These are phyloP conservation scores for Chionis minor DNA, from an alignment of 2,113 vertebrate genomes.

Conservation along the genomic window DNA sequence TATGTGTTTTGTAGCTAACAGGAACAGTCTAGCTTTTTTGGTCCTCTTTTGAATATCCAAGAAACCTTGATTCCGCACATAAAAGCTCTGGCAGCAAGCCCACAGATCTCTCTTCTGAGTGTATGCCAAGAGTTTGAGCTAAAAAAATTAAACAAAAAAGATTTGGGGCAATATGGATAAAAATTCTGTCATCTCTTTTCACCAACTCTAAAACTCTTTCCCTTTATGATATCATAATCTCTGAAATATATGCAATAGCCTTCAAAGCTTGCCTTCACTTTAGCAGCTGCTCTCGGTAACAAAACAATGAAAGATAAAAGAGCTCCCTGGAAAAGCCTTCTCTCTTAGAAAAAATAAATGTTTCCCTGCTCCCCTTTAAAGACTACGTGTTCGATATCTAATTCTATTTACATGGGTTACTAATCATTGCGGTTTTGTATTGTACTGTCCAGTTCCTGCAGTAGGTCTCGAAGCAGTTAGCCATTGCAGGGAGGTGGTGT, in stretches of 20 bases:
- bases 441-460: background rate
- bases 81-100: conserved; percentile 42
- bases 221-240: background rate
- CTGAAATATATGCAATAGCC: background rate
- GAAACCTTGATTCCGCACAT: conserved; percentile 24
- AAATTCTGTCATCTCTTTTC: conserved; percentile 23
- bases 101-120: background rate
- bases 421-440: background rate
- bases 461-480: background rate
- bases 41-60: conserved; percentile 37
- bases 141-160: conserved; percentile 23
- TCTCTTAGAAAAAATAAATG: background rate
- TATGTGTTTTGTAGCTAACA: background rate
- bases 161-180: background rate
- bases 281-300: background rate
- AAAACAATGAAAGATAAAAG: background rate
- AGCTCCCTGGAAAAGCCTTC: background rate
- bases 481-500: background rate
- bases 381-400: background rate
- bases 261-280: background rate
- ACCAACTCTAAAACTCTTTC: background rate
- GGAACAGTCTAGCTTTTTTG: conserved; percentile 3
- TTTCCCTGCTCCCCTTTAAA: background rate
- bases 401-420: background rate
- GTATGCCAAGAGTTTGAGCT: background rate